Percentiles rank a stretch among this genome's conserved stretches.
These are phyloP conservation scores for Rutilus rutilus DNA, from an alignment of 2,113 vertebrate species.

Conservation along the genomic window DNA sequence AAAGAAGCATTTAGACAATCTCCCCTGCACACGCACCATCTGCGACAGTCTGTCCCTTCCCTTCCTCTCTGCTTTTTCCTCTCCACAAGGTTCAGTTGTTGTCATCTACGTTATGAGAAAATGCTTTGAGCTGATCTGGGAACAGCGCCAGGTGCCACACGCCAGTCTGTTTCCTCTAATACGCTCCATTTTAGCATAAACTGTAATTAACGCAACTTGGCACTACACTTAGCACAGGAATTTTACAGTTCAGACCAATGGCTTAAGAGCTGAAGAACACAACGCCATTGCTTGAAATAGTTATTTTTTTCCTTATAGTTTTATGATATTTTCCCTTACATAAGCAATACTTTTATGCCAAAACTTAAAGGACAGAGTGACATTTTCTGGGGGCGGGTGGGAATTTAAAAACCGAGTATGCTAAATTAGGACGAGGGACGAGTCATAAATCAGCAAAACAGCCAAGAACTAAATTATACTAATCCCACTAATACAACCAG, in stretches of 20 bases:
- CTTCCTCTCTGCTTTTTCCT: constrained; percentile 38
- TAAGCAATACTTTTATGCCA: background rate
- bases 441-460: constrained; percentile 21
- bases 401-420: background rate
- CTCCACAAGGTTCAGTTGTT: constrained; percentile 59
- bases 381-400: background rate
- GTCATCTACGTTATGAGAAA: constrained; percentile 62
- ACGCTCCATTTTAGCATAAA: constrained; percentile 73
- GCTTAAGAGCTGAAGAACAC: background rate
- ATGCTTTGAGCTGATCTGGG: constrained; percentile 62
- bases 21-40: constrained; percentile 52
- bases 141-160: constrained; percentile 65
- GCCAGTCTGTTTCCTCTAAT: constrained; percentile 67
- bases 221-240: constrained; percentile 41
- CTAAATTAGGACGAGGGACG: background rate
- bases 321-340: background rate
- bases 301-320: background rate
- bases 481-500: background rate
- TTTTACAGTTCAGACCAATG: constrained; percentile 46
- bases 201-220: constrained; percentile 74
- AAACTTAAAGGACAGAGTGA: background rate
- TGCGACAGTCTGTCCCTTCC: constrained; percentile 54
- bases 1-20: constrained; percentile 47
- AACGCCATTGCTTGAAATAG: background rate
- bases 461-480: constrained; percentile 30